These are phyloP conservation scores for Asobara japonica DNA, from an alignment of 1,140 invertebrate species.

Conservation along the genomic window DNA sequence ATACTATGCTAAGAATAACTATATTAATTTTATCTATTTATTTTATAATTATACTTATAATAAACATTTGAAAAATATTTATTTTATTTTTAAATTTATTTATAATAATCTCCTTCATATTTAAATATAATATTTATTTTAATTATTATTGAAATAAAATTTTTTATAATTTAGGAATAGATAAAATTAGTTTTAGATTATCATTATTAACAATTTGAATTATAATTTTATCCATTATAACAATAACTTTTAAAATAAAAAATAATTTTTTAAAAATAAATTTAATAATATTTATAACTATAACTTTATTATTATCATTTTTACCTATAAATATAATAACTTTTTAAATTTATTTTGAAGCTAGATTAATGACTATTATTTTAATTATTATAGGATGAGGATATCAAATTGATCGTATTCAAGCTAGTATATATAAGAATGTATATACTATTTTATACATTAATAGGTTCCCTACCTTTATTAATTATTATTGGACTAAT, in stretches of 20 bases:
- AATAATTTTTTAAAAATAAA: slow-evolving; percentile 59
- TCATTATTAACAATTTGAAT: slow-evolving; percentile 68
- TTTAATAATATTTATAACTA: slow-evolving; percentile 69
- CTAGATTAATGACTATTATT: slow-evolving; percentile 57
- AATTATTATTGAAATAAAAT: slow-evolving; percentile 58
- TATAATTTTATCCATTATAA: slow-evolving; percentile 64
- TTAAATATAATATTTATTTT: slow-evolving; percentile 57
- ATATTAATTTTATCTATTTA: neutral
- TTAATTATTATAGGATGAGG: slow-evolving; percentile 73
- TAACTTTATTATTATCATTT: slow-evolving; percentile 45
- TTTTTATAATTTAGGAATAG: slow-evolving; percentile 69
- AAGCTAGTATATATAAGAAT: slow-evolving; percentile 69
- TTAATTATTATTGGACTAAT: slow-evolving; percentile 61
- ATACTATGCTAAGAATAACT: neutral
- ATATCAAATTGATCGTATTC: slow-evolving; percentile 70
- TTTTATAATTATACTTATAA: neutral
- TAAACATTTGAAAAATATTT: neutral
- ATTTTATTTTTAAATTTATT: slow-evolving; percentile 35
- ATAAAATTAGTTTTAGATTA: slow-evolving; percentile 71
- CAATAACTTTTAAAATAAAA: neutral
- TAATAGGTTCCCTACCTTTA: slow-evolving; percentile 69
- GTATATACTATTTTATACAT: slow-evolving; percentile 74
- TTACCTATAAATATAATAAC: neutral
- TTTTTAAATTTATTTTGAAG: slow-evolving; percentile 67
- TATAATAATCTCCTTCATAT: slow-evolving; percentile 62